Base-by-base conservation (phyloP, 2,113 vertebrate species). In the Acrocephalus arundinaceus region DNA sequence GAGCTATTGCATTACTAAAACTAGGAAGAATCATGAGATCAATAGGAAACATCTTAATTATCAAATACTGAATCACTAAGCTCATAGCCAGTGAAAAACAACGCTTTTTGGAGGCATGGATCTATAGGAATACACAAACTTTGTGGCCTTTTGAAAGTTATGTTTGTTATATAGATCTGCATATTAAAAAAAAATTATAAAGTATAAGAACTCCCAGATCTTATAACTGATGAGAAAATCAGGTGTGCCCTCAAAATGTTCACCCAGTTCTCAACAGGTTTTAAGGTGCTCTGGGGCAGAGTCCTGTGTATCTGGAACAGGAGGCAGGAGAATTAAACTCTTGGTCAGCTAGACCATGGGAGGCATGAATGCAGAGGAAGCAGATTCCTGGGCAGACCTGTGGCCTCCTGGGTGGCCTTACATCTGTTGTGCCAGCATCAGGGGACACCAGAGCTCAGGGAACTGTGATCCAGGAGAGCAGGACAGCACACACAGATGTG, bases 401-500 rank as follows among this genome's bases (percentile, higher is more conserved):
- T 27, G 43, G 27, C 43, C 43, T 70, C 61, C 41, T 33, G 48
- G 37, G 59, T 67, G 68, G 28, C 73, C 79, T 46, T 4, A 6
- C 45, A 33, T 20, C 27, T 7, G 6, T 13, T 41, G 27, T 35
- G 27, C 13, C 49, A 70, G 62, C 66, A 58, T 5, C 19, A 31
- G 17, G 6, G 51, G 76, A 57, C 70, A 28, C 7, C 41, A 20
- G 16, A 67, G 39, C 33, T 37, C 25, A 57, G 68, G 27, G 41
- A 45, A 5, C 23, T 16, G 18, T 8, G 41, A 48, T 7, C 4
- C 2, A 16, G 2, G 2, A 27, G 13, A 46, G 70, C 13, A 57
- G 45, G n/a, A 5, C 39, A 39, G 65, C 83, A 31, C 39, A 3
- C 9, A 2, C n/a, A 13, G 4, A 28, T 1, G 1, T 2, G 37